Conservation (phyloP, 2,113 vertebrate genomes). For the Eubucco bourcierii region DNA sequence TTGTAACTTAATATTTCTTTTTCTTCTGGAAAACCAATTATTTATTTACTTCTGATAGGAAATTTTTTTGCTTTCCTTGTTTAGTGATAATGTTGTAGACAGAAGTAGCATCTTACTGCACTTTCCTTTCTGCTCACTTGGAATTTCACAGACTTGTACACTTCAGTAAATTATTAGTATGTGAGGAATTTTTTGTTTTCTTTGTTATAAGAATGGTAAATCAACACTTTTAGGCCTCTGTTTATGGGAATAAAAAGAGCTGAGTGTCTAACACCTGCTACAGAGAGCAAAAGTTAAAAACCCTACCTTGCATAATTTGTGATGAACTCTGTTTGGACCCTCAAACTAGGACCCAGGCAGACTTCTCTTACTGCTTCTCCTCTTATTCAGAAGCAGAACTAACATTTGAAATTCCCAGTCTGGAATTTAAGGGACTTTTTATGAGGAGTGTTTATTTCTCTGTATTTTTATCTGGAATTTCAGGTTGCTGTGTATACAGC, state of each 20-base stretch:
- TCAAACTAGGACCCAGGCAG: background rate
- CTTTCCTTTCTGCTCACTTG: background rate
- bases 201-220: background rate
- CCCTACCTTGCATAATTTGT: background rate
- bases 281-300: background rate
- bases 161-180: background rate
- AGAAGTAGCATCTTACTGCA: background rate
- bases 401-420: background rate
- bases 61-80: background rate
- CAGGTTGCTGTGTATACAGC: background rate
- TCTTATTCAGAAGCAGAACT: background rate
- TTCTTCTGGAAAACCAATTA: background rate
- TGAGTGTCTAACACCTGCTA: background rate
- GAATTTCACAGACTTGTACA: background rate
- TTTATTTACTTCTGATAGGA: background rate
- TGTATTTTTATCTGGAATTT: background rate
- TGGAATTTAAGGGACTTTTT: background rate
- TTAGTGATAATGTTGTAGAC: background rate
- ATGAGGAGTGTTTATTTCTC: background rate
- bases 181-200: background rate
- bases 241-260: background rate
- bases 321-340: background rate
- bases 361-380: background rate
- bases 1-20: background rate
- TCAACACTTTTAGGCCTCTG: background rate